Conservation (phyloP, 2,113 vertebrate species). For the Salvelinus fontinalis region DNA sequence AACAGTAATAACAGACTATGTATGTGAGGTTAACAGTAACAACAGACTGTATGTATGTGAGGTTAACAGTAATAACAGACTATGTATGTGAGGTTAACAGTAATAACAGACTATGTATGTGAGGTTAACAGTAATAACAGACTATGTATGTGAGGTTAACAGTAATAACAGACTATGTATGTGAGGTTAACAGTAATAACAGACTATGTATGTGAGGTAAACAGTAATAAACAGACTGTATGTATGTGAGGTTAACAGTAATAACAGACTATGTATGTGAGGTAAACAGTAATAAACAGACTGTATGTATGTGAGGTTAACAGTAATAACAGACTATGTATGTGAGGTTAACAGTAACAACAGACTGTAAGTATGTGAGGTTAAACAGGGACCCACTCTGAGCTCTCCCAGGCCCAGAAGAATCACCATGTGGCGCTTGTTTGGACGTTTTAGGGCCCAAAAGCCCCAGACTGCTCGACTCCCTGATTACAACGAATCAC, state of each 20-base stretch:
- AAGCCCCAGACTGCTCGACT: constrained; percentile 32
- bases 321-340: no score
- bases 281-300: no score
- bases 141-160: not conserved
- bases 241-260: no score
- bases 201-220: not conserved
- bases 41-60: not conserved
- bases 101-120: not conserved
- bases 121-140: constrained; percentile 2
- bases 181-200: constrained; percentile 5
- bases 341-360: no score
- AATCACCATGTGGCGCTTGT: constrained; percentile 26
- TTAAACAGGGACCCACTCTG: constrained; percentile 24
- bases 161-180: not conserved
- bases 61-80: not conserved
- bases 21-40: constrained; percentile 4
- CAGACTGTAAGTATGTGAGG: not conserved
- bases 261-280: no score
- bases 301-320: no score
- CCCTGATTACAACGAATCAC: constrained; percentile 53
- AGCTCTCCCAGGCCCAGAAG: constrained; percentile 20
- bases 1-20: not conserved
- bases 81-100: not conserved
- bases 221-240: not conserved
- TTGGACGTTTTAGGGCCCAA: constrained; percentile 28